Evolutionary conservation across 1,140 invertebrate species (phyloP).

Genomic region (Augochlora pura): DNA sequence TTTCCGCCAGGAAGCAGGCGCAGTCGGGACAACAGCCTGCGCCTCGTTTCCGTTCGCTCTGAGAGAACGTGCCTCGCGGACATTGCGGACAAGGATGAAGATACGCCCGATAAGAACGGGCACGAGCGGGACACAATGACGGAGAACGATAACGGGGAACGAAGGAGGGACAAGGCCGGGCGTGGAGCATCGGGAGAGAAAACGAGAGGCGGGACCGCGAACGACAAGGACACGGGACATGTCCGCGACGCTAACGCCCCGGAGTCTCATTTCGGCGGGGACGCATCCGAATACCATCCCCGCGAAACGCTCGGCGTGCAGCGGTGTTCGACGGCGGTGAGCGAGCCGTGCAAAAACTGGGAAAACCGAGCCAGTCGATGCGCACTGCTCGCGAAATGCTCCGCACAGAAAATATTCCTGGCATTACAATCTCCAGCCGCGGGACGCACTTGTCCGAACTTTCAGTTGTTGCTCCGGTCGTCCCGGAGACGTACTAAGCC

Average conservation of each 20-base stretch:
- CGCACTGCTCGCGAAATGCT: conserved; percentile 72
- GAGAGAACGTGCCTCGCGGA: conserved; percentile 54
- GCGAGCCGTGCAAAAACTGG: background rate
- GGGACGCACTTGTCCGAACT: conserved; percentile 54
- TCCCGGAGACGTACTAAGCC: conserved; percentile 7
- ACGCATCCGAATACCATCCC: conserved; percentile 52
- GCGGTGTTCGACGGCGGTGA: conserved; percentile 38
- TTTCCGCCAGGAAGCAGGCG: conserved; percentile 61
- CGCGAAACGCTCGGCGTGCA: conserved; percentile 66
- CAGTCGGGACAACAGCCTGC: conserved; percentile 56
- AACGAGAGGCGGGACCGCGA: background rate
- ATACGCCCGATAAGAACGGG: conserved; percentile 3
- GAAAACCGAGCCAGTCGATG: conserved; percentile 54
- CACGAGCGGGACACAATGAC: background rate
- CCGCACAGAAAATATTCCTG: conserved; percentile 67
- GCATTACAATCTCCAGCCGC: conserved; percentile 59
- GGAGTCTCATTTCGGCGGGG: conserved; percentile 60
- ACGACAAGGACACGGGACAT: conserved; percentile 21
- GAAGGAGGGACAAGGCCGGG: background rate
- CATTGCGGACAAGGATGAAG: conserved; percentile 22
- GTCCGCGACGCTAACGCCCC: conserved; percentile 52
- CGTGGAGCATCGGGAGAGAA: background rate
- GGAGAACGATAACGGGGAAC: conserved; percentile 10
- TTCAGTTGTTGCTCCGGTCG: conserved; percentile 31
- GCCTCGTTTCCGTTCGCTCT: conserved; percentile 49